Conservation (phyloP, 2,888 invertebrate species). For the Ectemnius cavifrons region DNA sequence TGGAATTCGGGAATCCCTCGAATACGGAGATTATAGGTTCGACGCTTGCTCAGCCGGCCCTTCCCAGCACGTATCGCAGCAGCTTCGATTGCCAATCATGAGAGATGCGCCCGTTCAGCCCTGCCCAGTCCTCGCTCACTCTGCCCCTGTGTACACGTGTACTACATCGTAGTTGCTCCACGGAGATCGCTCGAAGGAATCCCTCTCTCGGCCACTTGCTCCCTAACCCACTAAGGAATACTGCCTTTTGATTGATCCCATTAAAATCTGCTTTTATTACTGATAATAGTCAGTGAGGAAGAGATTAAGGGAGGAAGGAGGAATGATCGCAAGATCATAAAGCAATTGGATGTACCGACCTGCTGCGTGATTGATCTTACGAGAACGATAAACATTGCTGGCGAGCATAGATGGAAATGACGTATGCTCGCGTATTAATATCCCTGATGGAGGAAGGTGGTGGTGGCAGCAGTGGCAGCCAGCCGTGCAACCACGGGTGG, state of each 20-base stretch:
- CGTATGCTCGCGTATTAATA: conserved; percentile 73
- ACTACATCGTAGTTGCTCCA: no score
- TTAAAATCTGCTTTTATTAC: no score
- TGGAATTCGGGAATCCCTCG: conserved; percentile 7
- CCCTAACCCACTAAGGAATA: no score
- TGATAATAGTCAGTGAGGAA: no score
- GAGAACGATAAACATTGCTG: conserved; percentile 71
- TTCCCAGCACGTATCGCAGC: conserved; percentile 4
- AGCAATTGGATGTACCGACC: conserved; percentile 54
- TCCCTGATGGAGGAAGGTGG: conserved; percentile 68
- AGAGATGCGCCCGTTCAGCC: background rate
- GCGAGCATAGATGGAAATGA: conserved; percentile 66
- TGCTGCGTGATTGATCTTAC: conserved; percentile 68
- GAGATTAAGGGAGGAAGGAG: background rate
- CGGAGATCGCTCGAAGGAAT: no score
- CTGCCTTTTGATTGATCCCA: no score
- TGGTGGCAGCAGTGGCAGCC: conserved; percentile 46
- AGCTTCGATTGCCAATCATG: conserved; percentile 6
- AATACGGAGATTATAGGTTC: conserved; percentile 10
- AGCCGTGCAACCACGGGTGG: conserved; percentile 70
- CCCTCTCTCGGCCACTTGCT: no score
- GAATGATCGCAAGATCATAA: conserved; percentile 51
- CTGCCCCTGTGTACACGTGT: no score
- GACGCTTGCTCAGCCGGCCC: conserved; percentile 4
- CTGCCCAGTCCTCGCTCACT: background rate